These are phyloP conservation scores for Sminthopsis crassicaudata DNA, from an alignment of 2,113 vertebrate species.

Conservation along the genomic window DNA sequence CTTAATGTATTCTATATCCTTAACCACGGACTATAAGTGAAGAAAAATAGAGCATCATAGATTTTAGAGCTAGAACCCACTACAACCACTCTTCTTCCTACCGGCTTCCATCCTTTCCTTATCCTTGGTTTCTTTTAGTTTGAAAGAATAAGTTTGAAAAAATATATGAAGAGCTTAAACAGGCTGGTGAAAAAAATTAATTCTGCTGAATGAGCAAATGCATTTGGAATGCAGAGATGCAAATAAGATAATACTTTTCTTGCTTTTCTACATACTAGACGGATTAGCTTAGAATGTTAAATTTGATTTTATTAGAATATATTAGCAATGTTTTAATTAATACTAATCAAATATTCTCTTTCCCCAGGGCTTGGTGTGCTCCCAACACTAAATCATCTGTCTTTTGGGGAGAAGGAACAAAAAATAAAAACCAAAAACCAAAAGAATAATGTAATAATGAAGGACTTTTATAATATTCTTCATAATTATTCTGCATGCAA, in stretches of 20 bases:
- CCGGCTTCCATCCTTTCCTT: conserved; percentile 54
- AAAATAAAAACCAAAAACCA: neutral
- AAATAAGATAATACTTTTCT: conserved; percentile 61
- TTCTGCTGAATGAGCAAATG: conserved; percentile 68
- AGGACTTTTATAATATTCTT: conserved; percentile 70
- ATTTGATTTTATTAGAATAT: conserved; percentile 73
- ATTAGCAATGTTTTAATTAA: conserved; percentile 71
- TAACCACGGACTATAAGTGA: conserved; percentile 51
- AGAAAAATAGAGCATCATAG: conserved; percentile 78
- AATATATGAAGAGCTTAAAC: conserved; percentile 79
- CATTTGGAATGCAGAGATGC: conserved; percentile 47
- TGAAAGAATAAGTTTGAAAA: conserved; percentile 79
- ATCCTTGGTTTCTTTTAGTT: conserved; percentile 74
- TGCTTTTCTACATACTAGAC: conserved; percentile 63
- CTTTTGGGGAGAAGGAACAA: neutral
- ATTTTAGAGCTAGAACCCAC: conserved; percentile 63
- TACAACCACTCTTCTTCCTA: conserved; percentile 64
- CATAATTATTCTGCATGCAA: conserved; percentile 62
- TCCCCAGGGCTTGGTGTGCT: conserved; percentile 62
- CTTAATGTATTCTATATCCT: conserved; percentile 17
- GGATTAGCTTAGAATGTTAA: conserved; percentile 67
- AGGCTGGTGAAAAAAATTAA: conserved; percentile 77
- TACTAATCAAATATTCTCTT: conserved; percentile 74
- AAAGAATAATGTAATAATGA: conserved; percentile 44
- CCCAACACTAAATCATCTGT: conserved; percentile 65